Conservation (phyloP, 2,797 vertebrate species). For the Gila robusta region DNA sequence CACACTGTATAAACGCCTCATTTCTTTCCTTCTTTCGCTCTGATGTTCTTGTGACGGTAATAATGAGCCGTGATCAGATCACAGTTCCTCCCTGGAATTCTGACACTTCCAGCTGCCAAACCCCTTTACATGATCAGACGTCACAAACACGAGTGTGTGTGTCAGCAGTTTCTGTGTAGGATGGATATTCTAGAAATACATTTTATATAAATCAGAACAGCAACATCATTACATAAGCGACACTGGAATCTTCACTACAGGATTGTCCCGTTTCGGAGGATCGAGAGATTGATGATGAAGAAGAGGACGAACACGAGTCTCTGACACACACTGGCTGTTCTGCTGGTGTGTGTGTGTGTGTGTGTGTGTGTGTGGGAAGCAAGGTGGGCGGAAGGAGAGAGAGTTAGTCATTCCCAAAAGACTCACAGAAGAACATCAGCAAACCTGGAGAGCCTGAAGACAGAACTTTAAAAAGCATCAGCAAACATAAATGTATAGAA, state of each 20-base stretch:
- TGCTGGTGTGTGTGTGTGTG: constrained; percentile 12
- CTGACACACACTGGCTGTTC: constrained; percentile 55
- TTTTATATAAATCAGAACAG: not conserved
- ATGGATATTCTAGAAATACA: not conserved
- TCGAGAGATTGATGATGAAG: too few species aligned
- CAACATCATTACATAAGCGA: not conserved
- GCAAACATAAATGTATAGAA: not conserved
- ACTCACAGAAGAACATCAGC: constrained; percentile 41
- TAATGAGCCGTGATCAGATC: constrained; percentile 36
- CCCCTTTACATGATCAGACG: constrained; percentile 14
- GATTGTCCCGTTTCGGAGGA: not conserved
- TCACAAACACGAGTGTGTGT: not conserved
- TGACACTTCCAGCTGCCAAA: constrained; percentile 43
- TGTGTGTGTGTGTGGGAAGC: constrained; percentile 10
- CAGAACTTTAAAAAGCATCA: not conserved
- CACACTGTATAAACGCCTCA: too few species aligned
- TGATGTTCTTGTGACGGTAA: not conserved
- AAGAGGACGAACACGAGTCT: constrained; percentile 18
- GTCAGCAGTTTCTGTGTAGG: not conserved
- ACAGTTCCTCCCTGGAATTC: constrained; percentile 48
- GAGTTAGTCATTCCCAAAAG: constrained; percentile 62
- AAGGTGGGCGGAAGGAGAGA: constrained; percentile 62
- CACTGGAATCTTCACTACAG: too few species aligned
- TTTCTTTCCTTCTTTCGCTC: not conserved
- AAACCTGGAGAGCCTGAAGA: constrained; percentile 28